Evolutionary conservation across 2,113 vertebrate genomes (phyloP), one percentile per base, ranked within the genome.

Genomic region (Sinocyclocheilus maitianheensis): DNA sequence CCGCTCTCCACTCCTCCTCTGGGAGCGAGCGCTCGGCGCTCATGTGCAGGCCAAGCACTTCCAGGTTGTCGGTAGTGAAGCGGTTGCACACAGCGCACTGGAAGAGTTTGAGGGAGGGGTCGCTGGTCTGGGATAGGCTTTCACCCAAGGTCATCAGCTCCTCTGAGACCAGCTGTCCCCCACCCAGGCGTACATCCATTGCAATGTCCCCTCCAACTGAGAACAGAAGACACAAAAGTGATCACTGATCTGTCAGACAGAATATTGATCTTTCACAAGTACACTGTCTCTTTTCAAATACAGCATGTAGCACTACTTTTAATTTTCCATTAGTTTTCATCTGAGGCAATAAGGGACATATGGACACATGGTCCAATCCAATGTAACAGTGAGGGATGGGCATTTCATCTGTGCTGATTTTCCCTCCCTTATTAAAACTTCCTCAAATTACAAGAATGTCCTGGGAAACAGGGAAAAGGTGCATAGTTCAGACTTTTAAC

Each of bases 71-170:
- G 1, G 98, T 99, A 72, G 96, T 99, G 94, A 99, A 99, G 90
- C 96, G 96, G 97, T 99, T 99, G 94, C 98, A 99, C 90, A 99
- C 97, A 0, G 98, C 97, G 0, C 98, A 99, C 92, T 99, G 98
- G 94, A 99, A 99, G 78, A 99, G 97, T 95, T 99, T 99, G 92
- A 99, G 96, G 0, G 97, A 98, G 0, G 98, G 98, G 93, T 99
- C 98, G 0, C 96, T 99, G 11, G 97, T 98, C 91, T 99, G 97
- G 0, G 97, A 98, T 91, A 99, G 97, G 91, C 96, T 98, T 93
- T 99, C 98, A 43, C 97, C 98, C 88, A 99, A 91, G 92, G 97
- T 98, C 97, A 99, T 98, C 91, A 99, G 95, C 94, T 99, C 98
- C 93, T 99, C 98, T 0, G 97, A 98, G 91, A 99, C 98, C 95